phyloP scores from a whole-genome alignment of 2,888 invertebrate species.

The Lasioglossum villosulum region DNA sequence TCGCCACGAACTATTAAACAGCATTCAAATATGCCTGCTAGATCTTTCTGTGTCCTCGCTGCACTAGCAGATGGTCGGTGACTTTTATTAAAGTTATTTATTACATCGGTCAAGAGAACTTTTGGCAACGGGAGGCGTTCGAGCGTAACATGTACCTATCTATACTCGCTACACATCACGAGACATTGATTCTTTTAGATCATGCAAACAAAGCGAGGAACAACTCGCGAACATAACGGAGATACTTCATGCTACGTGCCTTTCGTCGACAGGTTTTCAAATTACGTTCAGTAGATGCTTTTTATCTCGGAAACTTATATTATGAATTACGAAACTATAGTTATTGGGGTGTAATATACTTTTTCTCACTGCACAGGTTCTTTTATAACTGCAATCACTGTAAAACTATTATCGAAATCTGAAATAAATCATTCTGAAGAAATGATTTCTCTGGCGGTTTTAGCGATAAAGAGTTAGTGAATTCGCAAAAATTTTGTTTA shows the following conservation, averaged over 20 bases:
- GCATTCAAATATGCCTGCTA: background rate
- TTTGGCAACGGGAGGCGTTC: constrained; percentile 13
- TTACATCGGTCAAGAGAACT: background rate
- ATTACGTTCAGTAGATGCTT: background rate
- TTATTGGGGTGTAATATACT: background rate
- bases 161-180: background rate
- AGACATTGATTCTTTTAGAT: constrained; percentile 1
- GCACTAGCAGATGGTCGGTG: background rate
- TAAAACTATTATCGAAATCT: no score
- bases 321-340: background rate
- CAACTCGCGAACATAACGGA: background rate
- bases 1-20: background rate
- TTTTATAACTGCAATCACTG: no score
- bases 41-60: background rate
- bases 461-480: no score
- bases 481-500: background rate
- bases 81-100: constrained; percentile 31
- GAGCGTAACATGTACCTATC: background rate
- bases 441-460: background rate
- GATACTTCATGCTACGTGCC: background rate
- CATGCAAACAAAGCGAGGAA: background rate
- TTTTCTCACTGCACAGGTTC: background rate
- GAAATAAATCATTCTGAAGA: background rate
- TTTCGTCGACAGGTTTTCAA: background rate
- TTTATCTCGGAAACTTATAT: background rate